Percentiles rank a stretch among this genome's conserved stretches.
phyloP scores from a whole-genome alignment of 2,888 invertebrate species.

The Notocelia uddmanniana region DNA sequence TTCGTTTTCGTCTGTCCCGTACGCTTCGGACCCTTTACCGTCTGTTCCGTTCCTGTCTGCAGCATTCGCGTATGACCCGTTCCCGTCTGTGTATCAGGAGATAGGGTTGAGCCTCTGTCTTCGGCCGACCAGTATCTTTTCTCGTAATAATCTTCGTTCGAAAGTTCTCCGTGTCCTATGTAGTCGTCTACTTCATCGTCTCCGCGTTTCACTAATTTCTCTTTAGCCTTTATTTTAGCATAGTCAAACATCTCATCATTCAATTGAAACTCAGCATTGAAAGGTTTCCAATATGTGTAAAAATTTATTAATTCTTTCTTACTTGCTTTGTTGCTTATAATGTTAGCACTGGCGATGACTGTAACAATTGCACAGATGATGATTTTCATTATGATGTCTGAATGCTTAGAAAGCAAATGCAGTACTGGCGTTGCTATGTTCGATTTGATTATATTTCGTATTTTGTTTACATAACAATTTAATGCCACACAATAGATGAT shows the following conservation, averaged over 20 bases:
- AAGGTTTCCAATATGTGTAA: background rate
- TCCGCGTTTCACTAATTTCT: background rate
- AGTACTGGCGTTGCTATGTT: background rate
- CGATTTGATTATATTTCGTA: background rate
- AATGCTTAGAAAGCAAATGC: background rate
- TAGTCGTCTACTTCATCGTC: conserved; percentile 21
- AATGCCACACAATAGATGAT: conserved; percentile 16
- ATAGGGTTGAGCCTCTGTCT: background rate
- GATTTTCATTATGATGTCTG: conserved; percentile 13
- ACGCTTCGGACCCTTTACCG: too few relatives aligned
- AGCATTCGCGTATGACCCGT: too few relatives aligned
- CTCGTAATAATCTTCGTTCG: conserved; percentile 23
- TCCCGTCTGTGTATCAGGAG: too few relatives aligned
- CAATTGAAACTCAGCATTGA: background rate
- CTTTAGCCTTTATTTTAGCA: background rate
- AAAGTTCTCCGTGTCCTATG: conserved; percentile 1
- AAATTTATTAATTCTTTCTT: background rate
- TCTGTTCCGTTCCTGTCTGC: too few relatives aligned
- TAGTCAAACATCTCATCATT: background rate
- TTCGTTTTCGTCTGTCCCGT: too few relatives aligned
- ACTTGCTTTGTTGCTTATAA: background rate
- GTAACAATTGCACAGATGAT: background rate
- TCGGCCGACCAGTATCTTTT: conserved; percentile 16
- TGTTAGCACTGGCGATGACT: background rate
- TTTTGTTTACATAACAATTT: conserved; percentile 8